These are phyloP conservation scores for Drosophila leontia DNA, from an alignment of 1,140 invertebrate genomes.

Conservation along the genomic window DNA sequence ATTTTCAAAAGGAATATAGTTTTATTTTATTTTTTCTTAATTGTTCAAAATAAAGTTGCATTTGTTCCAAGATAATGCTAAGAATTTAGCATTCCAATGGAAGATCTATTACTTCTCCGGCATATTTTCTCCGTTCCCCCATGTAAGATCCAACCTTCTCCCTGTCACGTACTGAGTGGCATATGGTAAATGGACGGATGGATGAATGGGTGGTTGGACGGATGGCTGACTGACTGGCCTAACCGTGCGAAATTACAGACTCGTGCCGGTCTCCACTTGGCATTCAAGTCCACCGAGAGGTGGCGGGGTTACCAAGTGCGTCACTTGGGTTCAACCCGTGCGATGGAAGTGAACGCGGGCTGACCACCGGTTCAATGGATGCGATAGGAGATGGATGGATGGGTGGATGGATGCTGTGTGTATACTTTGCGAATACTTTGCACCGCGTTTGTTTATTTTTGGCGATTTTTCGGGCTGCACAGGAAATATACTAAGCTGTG, in stretches of 20 bases:
- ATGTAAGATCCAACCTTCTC: constrained; percentile 27
- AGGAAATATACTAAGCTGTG: constrained; percentile 54
- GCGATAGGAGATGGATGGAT: constrained; percentile 6
- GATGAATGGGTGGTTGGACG: constrained; percentile 4
- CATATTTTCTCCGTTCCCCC: not conserved
- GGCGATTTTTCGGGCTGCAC: constrained; percentile 24
- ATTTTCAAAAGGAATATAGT: too few species aligned
- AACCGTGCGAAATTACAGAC: constrained; percentile 57
- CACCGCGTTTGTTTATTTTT: constrained; percentile 43
- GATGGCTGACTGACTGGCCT: constrained; percentile 18
- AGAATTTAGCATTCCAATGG: not conserved
- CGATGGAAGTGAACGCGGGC: constrained; percentile 19
- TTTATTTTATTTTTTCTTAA: too few species aligned
- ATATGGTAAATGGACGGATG: constrained; percentile 22
- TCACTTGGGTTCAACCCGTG: constrained; percentile 36
- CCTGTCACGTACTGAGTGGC: constrained; percentile 46
- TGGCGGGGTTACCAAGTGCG: constrained; percentile 38
- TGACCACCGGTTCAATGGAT: constrained; percentile 31
- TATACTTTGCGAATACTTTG: constrained; percentile 55
- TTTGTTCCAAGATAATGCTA: too few species aligned
- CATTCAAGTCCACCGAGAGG: constrained; percentile 7
- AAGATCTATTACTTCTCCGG: not conserved
- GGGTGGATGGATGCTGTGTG: constrained; percentile 19
- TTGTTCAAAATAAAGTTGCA: too few species aligned
- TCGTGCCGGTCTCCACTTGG: constrained; percentile 48